phyloP scores from a whole-genome alignment of 2,797 vertebrate species.

The Loris lydekkerianus region DNA sequence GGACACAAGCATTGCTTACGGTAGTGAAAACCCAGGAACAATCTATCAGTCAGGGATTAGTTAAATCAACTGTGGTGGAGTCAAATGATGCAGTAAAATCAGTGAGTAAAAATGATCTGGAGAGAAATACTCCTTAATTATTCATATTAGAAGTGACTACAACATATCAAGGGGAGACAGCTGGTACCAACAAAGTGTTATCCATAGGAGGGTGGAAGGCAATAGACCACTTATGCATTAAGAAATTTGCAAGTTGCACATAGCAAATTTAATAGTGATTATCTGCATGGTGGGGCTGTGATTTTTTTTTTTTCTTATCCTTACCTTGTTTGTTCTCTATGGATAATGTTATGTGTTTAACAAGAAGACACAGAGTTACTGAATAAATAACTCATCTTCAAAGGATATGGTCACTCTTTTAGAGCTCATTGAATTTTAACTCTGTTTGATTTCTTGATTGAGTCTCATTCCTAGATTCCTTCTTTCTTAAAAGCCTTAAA shows the following conservation, averaged over 20 bases:
- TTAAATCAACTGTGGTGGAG: constrained; percentile 11
- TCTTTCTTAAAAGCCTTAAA: neutral
- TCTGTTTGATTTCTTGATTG: constrained; percentile 3
- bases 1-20: neutral
- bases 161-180: neutral
- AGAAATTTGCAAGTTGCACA: neutral
- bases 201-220: neutral
- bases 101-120: neutral
- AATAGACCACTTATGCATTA: neutral
- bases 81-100: constrained; percentile 31
- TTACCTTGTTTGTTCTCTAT: constrained; percentile 21
- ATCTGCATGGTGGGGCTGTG: neutral
- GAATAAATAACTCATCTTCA: constrained; percentile 39
- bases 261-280: neutral
- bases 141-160: neutral
- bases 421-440: constrained; percentile 34
- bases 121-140: neutral
- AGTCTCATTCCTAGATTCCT: neutral
- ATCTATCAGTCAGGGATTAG: neutral
- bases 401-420: neutral
- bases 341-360: neutral
- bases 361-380: neutral
- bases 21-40: neutral
- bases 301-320: neutral
- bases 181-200: neutral